These are phyloP conservation scores for Neuroscelio doddi DNA, from an alignment of 2,888 invertebrate species.

Conservation along the genomic window DNA sequence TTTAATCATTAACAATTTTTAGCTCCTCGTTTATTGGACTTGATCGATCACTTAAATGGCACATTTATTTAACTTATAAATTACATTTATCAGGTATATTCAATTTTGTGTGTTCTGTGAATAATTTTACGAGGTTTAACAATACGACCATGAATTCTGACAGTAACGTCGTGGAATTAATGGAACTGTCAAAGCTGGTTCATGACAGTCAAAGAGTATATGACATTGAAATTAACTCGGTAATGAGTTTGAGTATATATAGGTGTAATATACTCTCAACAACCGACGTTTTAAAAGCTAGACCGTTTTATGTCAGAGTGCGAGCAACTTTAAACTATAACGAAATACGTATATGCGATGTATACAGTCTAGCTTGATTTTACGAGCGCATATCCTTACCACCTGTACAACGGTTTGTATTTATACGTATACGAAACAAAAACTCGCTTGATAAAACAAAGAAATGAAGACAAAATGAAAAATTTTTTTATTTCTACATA, in stretches of 20 bases:
- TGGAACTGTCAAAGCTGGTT: conserved; percentile 36
- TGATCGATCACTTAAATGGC: too few relatives aligned
- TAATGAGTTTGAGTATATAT: conserved; percentile 56
- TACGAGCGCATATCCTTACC: background rate
- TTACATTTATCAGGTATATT: too few relatives aligned
- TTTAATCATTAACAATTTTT: too few relatives aligned
- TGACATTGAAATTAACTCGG: conserved; percentile 69
- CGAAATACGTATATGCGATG: background rate
- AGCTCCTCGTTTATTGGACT: too few relatives aligned
- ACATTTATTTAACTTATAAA: too few relatives aligned
- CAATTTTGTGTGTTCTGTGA: background rate
- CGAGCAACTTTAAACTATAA: conserved; percentile 1
- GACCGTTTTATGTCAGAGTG: background rate
- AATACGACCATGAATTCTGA: conserved; percentile 12
- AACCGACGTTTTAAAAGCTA: conserved; percentile 15
- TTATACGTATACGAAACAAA: too few relatives aligned
- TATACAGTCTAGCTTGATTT: background rate
- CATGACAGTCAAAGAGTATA: conserved; percentile 57
- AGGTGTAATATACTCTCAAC: conserved; percentile 14
- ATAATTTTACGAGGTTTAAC: conserved; percentile 14
- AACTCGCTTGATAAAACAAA: too few relatives aligned
- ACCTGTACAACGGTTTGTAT: background rate
- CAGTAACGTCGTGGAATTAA: conserved; percentile 17
- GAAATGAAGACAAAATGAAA: too few relatives aligned
- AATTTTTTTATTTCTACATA: too few relatives aligned